phyloP scores from a whole-genome alignment of 1,140 invertebrate genomes.

The Penaeus chinensis region DNA sequence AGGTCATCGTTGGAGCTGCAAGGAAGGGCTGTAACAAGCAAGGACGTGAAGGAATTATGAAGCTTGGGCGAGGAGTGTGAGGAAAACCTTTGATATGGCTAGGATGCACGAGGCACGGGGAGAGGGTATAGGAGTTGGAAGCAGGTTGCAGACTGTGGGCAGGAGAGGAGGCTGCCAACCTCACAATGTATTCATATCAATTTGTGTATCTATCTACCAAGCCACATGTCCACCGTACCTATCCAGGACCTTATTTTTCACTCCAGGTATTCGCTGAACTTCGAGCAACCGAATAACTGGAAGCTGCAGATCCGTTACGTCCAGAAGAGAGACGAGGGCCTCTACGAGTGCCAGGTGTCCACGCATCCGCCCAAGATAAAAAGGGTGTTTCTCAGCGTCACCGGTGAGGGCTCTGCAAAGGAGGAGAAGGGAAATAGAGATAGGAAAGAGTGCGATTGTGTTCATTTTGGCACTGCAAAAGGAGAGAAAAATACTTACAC shows the following conservation, averaged over 20 bases:
- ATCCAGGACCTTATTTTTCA: too few relatives aligned
- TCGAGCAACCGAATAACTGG: conserved; percentile 82
- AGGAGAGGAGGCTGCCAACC: too few relatives aligned
- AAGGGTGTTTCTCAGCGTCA: conserved; percentile 27
- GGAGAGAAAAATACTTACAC: not conserved
- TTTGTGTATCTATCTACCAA: not conserved
- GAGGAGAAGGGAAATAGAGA: not conserved
- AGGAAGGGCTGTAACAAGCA: too few relatives aligned
- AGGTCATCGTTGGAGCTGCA: too few relatives aligned
- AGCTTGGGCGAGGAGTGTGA: too few relatives aligned
- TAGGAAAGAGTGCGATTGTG: not conserved
- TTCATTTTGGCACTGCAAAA: not conserved
- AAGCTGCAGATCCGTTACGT: conserved; percentile 79
- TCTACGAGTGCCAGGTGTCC: conserved; percentile 84
- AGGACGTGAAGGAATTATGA: too few relatives aligned
- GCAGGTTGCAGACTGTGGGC: too few relatives aligned
- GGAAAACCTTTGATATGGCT: too few relatives aligned
- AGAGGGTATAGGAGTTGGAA: too few relatives aligned
- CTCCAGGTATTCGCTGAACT: conserved; percentile 41
- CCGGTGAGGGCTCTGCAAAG: conserved; percentile 15
- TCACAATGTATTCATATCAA: not conserved
- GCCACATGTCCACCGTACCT: too few relatives aligned
- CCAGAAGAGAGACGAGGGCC: conserved; percentile 79
- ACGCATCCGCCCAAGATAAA: conserved; percentile 76
- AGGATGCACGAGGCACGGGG: too few relatives aligned